Evolutionary conservation across 2,888 invertebrate genomes (phyloP).

Genomic region (Lasiommata megera): DNA sequence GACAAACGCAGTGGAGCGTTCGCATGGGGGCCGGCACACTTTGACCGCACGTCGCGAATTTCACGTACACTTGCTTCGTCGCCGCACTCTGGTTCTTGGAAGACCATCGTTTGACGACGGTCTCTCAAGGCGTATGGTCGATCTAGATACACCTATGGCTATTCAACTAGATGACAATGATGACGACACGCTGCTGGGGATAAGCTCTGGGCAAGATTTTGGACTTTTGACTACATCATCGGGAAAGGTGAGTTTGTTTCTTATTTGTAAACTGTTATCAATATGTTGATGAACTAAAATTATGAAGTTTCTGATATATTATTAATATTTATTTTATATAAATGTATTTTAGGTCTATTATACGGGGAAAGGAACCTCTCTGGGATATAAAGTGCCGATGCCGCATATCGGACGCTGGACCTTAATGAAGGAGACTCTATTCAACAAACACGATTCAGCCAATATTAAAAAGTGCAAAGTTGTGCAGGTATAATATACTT

Average conservation of each 20-base stretch:
- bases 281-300: too few species aligned
- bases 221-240: constrained; percentile 90
- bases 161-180: constrained; percentile 82
- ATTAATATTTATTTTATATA: background rate
- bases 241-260: constrained; percentile 86
- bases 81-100: constrained; percentile 62
- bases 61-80: constrained; percentile 60
- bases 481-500: constrained; percentile 47
- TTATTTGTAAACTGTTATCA: background rate
- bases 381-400: constrained; percentile 88
- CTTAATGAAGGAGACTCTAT: constrained; percentile 77
- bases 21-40: constrained; percentile 43
- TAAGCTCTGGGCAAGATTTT: constrained; percentile 95
- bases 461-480: constrained; percentile 63
- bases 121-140: constrained; percentile 47
- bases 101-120: constrained; percentile 66
- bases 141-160: constrained; percentile 75
- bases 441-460: constrained; percentile 59
- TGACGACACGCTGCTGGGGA: constrained; percentile 90
- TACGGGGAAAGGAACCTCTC: constrained; percentile 91
- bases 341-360: constrained; percentile 84
- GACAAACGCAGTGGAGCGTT: constrained; percentile 38
- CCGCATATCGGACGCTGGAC: constrained; percentile 83
- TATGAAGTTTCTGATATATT: background rate
- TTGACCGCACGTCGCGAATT: constrained; percentile 56